A percentile compares a stretch with the other conserved stretches of the same genome.
Conservation (phyloP, 2,888 invertebrate species). For the Agriopis leucophaearia region DNA sequence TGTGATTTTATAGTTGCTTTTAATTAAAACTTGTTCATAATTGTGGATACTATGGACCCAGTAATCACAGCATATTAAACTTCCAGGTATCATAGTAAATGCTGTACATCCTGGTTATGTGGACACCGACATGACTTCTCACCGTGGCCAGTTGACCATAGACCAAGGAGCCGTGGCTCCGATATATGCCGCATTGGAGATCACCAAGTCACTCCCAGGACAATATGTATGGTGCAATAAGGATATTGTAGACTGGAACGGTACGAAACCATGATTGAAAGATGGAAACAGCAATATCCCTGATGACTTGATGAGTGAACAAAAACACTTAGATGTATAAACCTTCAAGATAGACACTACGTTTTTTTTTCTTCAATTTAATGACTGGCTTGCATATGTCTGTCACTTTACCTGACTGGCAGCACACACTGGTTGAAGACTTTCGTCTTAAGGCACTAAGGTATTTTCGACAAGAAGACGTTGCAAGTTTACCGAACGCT, state of each 20-base stretch:
- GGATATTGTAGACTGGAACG: conserved; percentile 85
- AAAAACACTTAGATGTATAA: not conserved
- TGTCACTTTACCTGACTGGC: too few species aligned
- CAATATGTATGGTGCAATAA: conserved; percentile 88
- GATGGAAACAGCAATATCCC: not conserved
- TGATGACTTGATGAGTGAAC: not conserved
- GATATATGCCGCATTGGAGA: conserved; percentile 83
- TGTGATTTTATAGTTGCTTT: too few species aligned
- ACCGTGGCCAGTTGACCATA: conserved; percentile 86
- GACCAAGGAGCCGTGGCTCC: conserved; percentile 87
- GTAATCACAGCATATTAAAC: not conserved
- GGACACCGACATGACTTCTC: conserved; percentile 92
- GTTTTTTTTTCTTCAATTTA: too few species aligned
- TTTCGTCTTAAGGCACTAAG: too few species aligned
- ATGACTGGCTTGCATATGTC: too few species aligned
- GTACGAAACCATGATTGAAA: not conserved
- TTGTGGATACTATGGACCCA: too few species aligned
- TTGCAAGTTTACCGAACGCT: too few species aligned
- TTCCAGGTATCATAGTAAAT: conserved; percentile 89
- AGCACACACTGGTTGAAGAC: too few species aligned
- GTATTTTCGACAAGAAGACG: too few species aligned
- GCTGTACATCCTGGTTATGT: conserved; percentile 92
- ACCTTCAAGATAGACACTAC: too few species aligned
- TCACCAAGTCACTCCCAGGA: conserved; percentile 86
- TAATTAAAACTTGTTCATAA: too few species aligned